Evolutionary conservation across 2,113 vertebrate genomes (phyloP), one percentile per base, ranked within the genome.

Genomic region (Pterocles burchelli): DNA sequence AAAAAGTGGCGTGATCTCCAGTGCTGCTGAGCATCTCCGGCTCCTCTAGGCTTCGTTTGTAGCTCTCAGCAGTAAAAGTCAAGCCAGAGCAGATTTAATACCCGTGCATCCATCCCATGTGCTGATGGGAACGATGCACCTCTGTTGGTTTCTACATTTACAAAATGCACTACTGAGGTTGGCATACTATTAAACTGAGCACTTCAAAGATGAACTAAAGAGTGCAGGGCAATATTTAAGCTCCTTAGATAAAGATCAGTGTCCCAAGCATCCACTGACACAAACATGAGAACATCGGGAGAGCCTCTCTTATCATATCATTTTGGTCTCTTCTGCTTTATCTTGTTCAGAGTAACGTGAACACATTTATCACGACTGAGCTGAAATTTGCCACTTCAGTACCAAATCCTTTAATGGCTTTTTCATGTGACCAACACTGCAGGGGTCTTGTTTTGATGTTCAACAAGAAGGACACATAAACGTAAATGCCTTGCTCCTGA

Each of bases 391-490:
- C 59, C 78, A 77, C 77, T 70, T 93, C 25, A 31, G 17, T 68
- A 48, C 43, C 75, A 86, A 77, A 80, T 54, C 18, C 31, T 70
- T 90, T 82, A 87, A 96, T 89, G 70, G 49, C 17, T 95, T 85
- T 96, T 95, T 85, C 45, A 51, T 66, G 61, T 79, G 90, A 80
- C 86, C 83, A 93, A n/a, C 61, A 12, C 63, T 36, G 65, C 67
- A 79, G 76, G 85, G 79, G 31, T 63, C 76, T 89, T 90, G 76
- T 84, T 96, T 77, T 89, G 90, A 70, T 51, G 74, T 70, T 67
- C 58, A 87, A 22, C 58, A 67, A 76, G 78, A 77, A 9, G 6
- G 66, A 86, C 52, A 29, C 52, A 48, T 34, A 93, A 90, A 79
- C 5, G 9, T 33, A 91, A 92, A 93, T 80, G 85, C 45, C 55